Evolutionary conservation across 2,113 vertebrate species (phyloP).

Genomic region (Cichladusa arquata): DNA sequence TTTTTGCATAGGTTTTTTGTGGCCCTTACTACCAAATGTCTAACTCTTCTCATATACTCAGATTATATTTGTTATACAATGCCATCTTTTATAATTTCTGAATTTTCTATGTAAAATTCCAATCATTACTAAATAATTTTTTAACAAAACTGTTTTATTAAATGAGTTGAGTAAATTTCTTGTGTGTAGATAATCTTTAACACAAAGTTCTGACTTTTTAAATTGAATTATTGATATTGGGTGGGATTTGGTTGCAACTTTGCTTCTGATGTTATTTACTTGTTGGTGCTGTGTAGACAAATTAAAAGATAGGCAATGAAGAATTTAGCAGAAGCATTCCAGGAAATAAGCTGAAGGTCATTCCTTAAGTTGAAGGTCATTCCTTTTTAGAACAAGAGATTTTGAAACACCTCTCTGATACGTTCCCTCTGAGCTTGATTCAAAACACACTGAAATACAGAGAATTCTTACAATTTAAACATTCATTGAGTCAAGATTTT

Average conservation of each 20-base stretch:
- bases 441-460: not conserved
- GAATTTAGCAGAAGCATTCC: not conserved
- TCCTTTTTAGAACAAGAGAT: not conserved
- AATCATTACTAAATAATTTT: conserved; percentile 39
- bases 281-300: not conserved
- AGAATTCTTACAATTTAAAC: not conserved
- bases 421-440: not conserved
- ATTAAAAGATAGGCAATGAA: not conserved
- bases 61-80: conserved; percentile 61
- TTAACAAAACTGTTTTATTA: conserved; percentile 56
- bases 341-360: not conserved
- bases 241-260: not conserved
- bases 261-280: not conserved
- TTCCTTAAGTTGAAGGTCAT: not conserved
- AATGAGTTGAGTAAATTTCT: conserved; percentile 33
- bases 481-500: not conserved
- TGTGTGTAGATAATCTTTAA: conserved; percentile 3
- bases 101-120: conserved; percentile 57
- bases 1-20: not conserved
- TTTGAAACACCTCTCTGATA: not conserved
- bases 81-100: conserved; percentile 61
- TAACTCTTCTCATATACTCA: not conserved
- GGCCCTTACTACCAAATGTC: not conserved
- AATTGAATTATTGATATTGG: not conserved
- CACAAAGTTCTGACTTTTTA: not conserved